phyloP scores from a whole-genome alignment of 2,888 invertebrate genomes.

The Pardosa pseudoannulata region DNA sequence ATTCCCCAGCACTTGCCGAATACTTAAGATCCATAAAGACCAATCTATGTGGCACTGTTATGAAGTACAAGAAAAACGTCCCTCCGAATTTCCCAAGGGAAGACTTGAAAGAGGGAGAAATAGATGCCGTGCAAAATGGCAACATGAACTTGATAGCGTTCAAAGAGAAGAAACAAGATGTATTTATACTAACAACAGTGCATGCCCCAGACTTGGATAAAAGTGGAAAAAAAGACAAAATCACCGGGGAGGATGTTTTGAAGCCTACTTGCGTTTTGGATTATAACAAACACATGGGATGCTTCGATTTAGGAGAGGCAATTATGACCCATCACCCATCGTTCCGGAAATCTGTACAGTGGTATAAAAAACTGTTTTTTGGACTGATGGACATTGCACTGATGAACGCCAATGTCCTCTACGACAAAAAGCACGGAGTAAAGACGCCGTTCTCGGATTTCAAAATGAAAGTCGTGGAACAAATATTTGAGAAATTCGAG shows the following conservation, averaged over 20 bases:
- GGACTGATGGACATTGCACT: constrained; percentile 9
- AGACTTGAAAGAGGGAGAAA: neutral
- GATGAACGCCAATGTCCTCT: neutral
- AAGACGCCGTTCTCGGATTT: neutral
- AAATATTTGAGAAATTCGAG: neutral
- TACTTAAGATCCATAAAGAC: neutral
- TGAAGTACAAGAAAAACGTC: no score
- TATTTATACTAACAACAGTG: neutral
- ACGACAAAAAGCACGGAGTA: neutral
- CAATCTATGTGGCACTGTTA: neutral
- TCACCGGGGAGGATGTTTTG: neutral
- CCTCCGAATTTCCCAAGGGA: neutral
- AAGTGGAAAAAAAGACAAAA: neutral
- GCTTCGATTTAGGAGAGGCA: neutral
- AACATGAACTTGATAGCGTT: neutral
- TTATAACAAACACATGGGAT: constrained; percentile 4
- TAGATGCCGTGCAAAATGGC: neutral
- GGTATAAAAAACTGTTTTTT: neutral
- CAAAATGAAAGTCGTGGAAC: neutral
- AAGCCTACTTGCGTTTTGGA: neutral
- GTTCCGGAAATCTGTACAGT: neutral
- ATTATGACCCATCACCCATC: neutral
- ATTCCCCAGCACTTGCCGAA: constrained; percentile 4
- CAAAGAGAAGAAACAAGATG: neutral
- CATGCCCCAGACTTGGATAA: neutral